Conservation (phyloP, 2,888 invertebrate genomes). For the Tipula unca region DNA sequence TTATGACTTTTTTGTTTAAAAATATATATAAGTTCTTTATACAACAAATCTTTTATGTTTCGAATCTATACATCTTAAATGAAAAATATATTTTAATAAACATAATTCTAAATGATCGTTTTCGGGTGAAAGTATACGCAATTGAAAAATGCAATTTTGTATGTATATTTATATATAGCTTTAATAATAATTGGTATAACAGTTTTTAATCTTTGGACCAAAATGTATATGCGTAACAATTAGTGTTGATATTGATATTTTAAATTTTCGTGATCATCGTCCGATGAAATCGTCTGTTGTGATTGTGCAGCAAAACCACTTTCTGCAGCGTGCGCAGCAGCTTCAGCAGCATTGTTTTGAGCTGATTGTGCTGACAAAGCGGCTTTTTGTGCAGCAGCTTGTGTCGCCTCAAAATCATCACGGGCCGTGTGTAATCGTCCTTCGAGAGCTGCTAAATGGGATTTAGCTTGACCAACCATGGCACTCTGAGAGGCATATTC, state of each 20-base stretch:
- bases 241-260: not conserved
- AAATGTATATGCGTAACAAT: not conserved
- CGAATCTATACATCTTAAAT: not conserved
- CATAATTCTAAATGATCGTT: not conserved
- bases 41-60: not conserved
- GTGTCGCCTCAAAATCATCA: slow-evolving; percentile 62
- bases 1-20: not conserved
- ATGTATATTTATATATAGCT: not conserved
- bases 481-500: slow-evolving; percentile 63
- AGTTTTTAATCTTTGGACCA: not conserved
- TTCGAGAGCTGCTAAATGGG: slow-evolving; percentile 51
- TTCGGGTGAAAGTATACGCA: not conserved
- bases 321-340: slow-evolving; percentile 57
- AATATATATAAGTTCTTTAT: not conserved
- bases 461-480: slow-evolving; percentile 63
- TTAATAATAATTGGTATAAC: not conserved
- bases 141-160: not conserved
- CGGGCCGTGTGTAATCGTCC: slow-evolving; percentile 57
- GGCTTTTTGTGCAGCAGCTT: slow-evolving; percentile 57
- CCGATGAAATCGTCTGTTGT: not conserved
- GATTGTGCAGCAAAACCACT: not conserved
- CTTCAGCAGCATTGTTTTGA: slow-evolving; percentile 60
- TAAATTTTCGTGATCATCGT: not conserved
- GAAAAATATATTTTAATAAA: not conserved
- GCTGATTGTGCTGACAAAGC: slow-evolving; percentile 54